Percentiles rank a stretch among this genome's conserved stretches.
Evolutionary conservation across 2,113 vertebrate species (phyloP).

Genomic region (Anas platyrhynchos): DNA sequence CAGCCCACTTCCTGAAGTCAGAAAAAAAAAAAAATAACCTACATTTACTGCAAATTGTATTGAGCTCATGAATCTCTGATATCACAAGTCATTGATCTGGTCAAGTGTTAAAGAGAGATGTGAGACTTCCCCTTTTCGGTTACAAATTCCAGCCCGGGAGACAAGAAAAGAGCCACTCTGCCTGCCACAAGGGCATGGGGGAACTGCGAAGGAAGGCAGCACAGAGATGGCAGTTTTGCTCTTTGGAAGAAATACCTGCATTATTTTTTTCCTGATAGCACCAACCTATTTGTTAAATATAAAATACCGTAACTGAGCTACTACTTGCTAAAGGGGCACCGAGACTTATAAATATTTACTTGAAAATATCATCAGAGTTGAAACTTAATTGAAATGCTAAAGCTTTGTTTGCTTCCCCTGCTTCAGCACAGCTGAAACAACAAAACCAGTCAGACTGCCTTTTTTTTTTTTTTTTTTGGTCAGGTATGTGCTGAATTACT

Average conservation of each 20-base stretch:
- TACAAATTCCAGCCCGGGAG: not conserved
- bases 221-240: not conserved
- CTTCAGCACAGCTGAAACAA: conserved; percentile 53
- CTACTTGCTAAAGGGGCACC: not conserved
- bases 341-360: conserved; percentile 47
- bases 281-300: not conserved
- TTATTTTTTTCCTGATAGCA: not conserved
- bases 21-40: not conserved
- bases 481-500: conserved; percentile 55
- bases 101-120: not conserved
- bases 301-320: not conserved
- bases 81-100: not conserved
- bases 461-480: not conserved
- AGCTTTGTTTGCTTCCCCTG: conserved; percentile 42
- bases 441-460: conserved; percentile 68
- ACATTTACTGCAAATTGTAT: not conserved
- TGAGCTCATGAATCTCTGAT: not conserved
- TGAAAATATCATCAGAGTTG: conserved; percentile 35
- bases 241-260: not conserved
- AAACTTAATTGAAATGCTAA: conserved; percentile 45
- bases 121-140: not conserved
- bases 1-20: conserved; percentile 65
- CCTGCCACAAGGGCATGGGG: not conserved
- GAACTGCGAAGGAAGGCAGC: not conserved
- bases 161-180: not conserved